These are phyloP conservation scores for Ceratosolen solmsi DNA, from an alignment of 1,140 invertebrate genomes.

Conservation along the genomic window DNA sequence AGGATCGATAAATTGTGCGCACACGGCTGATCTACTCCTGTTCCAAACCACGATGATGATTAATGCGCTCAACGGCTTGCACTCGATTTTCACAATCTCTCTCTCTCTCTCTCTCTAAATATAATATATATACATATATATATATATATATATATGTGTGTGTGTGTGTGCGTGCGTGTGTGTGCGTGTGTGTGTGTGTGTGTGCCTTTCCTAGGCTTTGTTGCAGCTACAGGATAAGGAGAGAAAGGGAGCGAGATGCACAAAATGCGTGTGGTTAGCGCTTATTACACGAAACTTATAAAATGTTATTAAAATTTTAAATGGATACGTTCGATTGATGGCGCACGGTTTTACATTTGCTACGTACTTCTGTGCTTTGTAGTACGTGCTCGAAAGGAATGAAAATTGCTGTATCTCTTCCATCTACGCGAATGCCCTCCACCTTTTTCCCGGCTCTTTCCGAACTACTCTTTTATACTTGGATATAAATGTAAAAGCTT, in stretches of 20 bases:
- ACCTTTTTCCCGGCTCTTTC: background rate
- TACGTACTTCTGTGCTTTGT: background rate
- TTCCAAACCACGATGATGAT: constrained; percentile 48
- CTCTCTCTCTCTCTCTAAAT: background rate
- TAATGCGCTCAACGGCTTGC: constrained; percentile 44
- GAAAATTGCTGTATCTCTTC: background rate
- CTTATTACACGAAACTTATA: constrained; percentile 29
- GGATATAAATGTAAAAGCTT: background rate
- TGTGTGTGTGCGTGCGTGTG: too few relatives aligned
- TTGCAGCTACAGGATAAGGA: constrained; percentile 5
- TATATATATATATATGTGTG: too few relatives aligned
- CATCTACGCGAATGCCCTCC: background rate
- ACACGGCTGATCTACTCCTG: constrained; percentile 25
- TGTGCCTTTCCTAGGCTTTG: too few relatives aligned
- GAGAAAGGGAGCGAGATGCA: background rate
- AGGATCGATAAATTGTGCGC: constrained; percentile 48
- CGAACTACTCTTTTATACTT: background rate
- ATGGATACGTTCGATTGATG: background rate
- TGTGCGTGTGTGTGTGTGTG: too few relatives aligned
- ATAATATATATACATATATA: too few relatives aligned
- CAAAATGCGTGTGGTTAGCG: constrained; percentile 26
- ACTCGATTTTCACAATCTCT: background rate
- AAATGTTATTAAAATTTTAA: constrained; percentile 38
- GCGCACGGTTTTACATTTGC: background rate
- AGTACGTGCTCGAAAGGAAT: background rate